These are phyloP conservation scores for Drosophila flavopinicola DNA, from an alignment of 2,888 invertebrate species.

Conservation along the genomic window DNA sequence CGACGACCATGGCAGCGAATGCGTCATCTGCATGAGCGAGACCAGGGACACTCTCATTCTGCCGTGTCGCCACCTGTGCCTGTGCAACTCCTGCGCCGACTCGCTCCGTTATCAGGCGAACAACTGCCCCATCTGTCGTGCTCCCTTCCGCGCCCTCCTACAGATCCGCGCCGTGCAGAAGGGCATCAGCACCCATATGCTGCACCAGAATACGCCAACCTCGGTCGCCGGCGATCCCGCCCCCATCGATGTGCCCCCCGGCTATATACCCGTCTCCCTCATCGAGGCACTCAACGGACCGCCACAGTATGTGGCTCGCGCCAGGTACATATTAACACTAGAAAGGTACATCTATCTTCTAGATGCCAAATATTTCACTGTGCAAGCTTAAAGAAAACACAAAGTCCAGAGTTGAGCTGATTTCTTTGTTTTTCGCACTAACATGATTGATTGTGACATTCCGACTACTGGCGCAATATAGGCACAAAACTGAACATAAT, in stretches of 20 bases:
- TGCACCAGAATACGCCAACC: slow-evolving; percentile 86
- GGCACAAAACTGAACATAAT: too few species aligned
- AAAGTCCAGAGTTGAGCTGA: too few species aligned
- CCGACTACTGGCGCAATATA: too few species aligned
- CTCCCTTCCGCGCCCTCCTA: slow-evolving; percentile 98
- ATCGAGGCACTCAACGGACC: slow-evolving; percentile 98
- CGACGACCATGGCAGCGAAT: slow-evolving; percentile 98
- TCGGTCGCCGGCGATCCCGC: slow-evolving; percentile 85
- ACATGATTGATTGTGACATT: too few species aligned
- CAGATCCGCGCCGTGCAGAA: slow-evolving; percentile 97
- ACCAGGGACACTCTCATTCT: slow-evolving; percentile 98
- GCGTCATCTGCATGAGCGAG: slow-evolving; percentile 99
- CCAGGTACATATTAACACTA: slow-evolving; percentile 52
- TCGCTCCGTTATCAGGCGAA: slow-evolving; percentile 98
- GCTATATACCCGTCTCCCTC: slow-evolving; percentile 96
- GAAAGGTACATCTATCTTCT: background rate
- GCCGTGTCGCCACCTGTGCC: slow-evolving; percentile 97
- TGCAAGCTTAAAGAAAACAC: too few species aligned
- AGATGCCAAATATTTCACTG: background rate
- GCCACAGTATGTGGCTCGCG: slow-evolving; percentile 83
- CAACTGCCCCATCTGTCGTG: slow-evolving; percentile 99
- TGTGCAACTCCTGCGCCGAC: slow-evolving; percentile 99
- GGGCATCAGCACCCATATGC: slow-evolving; percentile 84
- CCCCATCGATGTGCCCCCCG: slow-evolving; percentile 89
- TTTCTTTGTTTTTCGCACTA: too few species aligned